These are phyloP conservation scores for Oceanites oceanicus DNA, from an alignment of 2,113 vertebrate genomes.

Conservation along the genomic window DNA sequence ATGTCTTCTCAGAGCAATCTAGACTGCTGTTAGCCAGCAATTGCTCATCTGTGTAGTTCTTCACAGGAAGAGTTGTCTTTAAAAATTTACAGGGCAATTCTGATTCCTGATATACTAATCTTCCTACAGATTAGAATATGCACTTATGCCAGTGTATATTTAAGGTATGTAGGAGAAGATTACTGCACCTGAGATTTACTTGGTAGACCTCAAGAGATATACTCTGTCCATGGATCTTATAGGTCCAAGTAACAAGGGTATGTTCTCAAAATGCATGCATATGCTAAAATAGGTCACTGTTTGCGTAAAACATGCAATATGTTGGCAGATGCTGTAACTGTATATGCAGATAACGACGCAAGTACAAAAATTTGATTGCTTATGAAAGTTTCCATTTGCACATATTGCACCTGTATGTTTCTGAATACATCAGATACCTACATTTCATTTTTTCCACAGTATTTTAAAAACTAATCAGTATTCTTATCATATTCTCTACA, in stretches of 20 bases:
- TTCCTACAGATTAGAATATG: not conserved
- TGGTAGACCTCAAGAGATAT: not conserved
- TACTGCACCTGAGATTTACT: constrained; percentile 26
- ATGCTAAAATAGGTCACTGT: not conserved
- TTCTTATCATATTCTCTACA: not conserved
- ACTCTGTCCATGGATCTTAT: not conserved
- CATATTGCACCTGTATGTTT: not conserved
- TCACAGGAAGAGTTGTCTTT: not conserved
- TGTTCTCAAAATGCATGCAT: not conserved
- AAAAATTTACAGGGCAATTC: not conserved
- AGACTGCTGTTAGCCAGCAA: not conserved
- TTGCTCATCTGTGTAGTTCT: not conserved
- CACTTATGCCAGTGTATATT: not conserved
- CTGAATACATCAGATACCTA: not conserved
- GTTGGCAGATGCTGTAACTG: not conserved
- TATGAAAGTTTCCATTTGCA: not conserved
- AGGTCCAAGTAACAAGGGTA: not conserved
- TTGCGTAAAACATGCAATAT: not conserved
- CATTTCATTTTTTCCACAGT: accelerated
- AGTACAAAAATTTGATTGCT: not conserved
- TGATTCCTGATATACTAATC: not conserved
- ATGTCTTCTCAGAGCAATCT: not conserved
- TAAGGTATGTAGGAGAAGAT: not conserved
- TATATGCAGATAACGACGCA: not conserved
- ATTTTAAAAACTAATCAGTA: not conserved